Conservation (phyloP, 2,888 invertebrate species). For the Cybosia mesomella region DNA sequence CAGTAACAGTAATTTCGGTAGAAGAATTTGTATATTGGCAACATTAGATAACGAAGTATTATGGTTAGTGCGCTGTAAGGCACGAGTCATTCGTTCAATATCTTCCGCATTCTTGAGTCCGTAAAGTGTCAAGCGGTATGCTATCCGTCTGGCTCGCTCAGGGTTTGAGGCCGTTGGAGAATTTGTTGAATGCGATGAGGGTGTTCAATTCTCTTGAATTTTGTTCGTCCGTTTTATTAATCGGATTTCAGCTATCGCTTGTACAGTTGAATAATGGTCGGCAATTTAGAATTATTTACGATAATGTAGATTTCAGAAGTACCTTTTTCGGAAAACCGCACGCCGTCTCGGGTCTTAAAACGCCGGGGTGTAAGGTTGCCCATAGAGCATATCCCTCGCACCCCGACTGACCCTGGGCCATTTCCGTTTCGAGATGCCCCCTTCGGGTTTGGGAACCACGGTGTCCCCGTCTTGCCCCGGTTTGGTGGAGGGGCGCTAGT, state of each 20-base stretch:
- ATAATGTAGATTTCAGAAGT: not conserved
- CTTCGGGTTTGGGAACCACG: too few species aligned
- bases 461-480: too few species aligned
- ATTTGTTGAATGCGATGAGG: constrained; percentile 9
- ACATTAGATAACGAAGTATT: too few species aligned
- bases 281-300: not conserved
- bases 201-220: not conserved
- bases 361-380: too few species aligned
- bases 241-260: not conserved
- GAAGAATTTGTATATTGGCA: too few species aligned
- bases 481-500: too few species aligned
- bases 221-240: not conserved
- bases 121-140: constrained; percentile 5
- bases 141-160: not conserved
- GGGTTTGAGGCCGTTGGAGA: not conserved
- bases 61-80: not conserved
- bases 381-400: too few species aligned
- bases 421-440: too few species aligned
- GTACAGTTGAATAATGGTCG: not conserved
- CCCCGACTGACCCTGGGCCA: too few species aligned
- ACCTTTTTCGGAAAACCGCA: too few species aligned
- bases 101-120: constrained; percentile 3
- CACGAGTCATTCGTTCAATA: not conserved
- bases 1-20: too few species aligned
- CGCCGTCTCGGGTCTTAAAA: too few species aligned